Conservation (phyloP, 2,888 invertebrate species). For the Eulithis testata region DNA sequence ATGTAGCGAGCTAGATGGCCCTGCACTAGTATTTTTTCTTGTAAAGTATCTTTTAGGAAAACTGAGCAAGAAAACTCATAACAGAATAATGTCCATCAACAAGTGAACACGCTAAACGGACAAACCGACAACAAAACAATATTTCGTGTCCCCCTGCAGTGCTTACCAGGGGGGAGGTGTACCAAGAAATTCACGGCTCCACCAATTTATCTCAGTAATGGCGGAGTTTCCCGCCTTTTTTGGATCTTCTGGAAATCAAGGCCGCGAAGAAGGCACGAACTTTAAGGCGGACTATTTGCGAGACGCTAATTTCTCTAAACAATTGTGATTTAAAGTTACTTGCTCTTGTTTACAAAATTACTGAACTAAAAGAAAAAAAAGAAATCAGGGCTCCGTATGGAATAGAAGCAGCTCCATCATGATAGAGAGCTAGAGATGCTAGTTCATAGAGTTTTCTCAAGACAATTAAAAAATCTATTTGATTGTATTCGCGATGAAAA, state of each 20-base stretch:
- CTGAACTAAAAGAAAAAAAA: neutral
- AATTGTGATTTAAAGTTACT: constrained; percentile 64
- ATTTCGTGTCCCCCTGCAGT: constrained; percentile 46
- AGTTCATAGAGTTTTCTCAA: no score
- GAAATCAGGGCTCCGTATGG: no score
- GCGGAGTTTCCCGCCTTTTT: constrained; percentile 74
- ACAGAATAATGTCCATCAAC: constrained; percentile 34
- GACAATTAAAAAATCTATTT: neutral
- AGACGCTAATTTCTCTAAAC: constrained; percentile 69
- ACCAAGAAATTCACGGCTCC: constrained; percentile 58
- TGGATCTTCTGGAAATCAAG: constrained; percentile 70
- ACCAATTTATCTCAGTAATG: constrained; percentile 79
- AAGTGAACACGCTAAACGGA: constrained; percentile 39
- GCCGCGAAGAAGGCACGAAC: constrained; percentile 54
- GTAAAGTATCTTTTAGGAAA: neutral
- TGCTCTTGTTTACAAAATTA: constrained; percentile 1
- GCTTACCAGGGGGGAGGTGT: constrained; percentile 53
- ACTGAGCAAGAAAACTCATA: neutral
- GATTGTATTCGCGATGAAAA: neutral
- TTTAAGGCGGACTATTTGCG: constrained; percentile 66
- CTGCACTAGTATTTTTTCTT: no score
- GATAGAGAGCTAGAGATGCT: no score
- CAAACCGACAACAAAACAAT: constrained; percentile 34
- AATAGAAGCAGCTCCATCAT: no score
- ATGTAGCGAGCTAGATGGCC: no score